Conservation (phyloP, 2,113 vertebrate genomes). For the Coregonus clupeaformis region DNA sequence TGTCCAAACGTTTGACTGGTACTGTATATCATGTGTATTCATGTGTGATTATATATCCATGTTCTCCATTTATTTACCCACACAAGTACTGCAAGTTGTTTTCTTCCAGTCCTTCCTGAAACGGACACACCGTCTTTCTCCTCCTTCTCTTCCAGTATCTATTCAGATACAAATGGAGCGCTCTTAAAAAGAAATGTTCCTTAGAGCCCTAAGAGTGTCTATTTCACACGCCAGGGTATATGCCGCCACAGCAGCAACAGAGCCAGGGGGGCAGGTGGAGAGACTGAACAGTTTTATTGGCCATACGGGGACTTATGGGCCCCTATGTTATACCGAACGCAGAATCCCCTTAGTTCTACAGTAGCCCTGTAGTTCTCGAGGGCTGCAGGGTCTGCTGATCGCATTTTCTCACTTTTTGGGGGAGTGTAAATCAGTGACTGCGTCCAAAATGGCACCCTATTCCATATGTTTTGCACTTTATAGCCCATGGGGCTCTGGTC, state of each 20-base stretch:
- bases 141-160: conserved; percentile 22
- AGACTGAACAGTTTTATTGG: conserved; percentile 43
- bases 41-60: conserved; percentile 1
- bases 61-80: conserved; percentile 5
- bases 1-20: too few relatives aligned
- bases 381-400: too few relatives aligned
- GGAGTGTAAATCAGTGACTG: too few relatives aligned
- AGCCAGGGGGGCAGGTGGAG: conserved; percentile 39
- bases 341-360: too few relatives aligned
- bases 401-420: too few relatives aligned
- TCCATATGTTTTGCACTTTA: too few relatives aligned
- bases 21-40: conserved; percentile 7
- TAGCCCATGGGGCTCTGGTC: too few relatives aligned
- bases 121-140: conserved; percentile 5
- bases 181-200: conserved; percentile 28
- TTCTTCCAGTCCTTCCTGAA: background rate
- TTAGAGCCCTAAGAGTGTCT: conserved; percentile 32
- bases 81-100: background rate
- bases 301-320: conserved; percentile 9
- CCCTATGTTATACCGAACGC: too few relatives aligned
- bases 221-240: conserved; percentile 48
- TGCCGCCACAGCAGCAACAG: background rate
- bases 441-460: too few relatives aligned
- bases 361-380: too few relatives aligned
- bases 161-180: conserved; percentile 37